A percentile compares a stretch with the other conserved stretches of the same genome.
Conservation (phyloP, 2,888 invertebrate genomes). For the Poecilobothrus nobilitatus region DNA sequence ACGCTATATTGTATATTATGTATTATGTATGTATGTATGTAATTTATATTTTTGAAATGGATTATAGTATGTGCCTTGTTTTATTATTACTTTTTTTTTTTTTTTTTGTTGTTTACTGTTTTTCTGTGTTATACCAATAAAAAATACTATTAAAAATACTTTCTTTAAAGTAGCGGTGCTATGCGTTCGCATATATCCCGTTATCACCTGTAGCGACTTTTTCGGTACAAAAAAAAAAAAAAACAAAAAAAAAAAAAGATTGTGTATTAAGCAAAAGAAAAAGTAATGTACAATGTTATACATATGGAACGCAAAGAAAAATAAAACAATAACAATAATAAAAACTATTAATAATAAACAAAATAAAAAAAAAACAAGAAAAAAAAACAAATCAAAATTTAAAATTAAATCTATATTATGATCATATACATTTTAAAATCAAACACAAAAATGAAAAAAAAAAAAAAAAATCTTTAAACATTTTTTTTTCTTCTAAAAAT, state of each 20-base stretch:
- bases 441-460: too few relatives aligned
- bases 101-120: not conserved
- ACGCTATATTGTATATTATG: not conserved
- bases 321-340: not conserved
- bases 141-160: constrained; percentile 4
- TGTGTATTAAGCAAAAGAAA: too few relatives aligned
- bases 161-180: constrained; percentile 17
- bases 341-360: not conserved
- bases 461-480: too few relatives aligned
- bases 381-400: too few relatives aligned
- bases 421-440: not conserved
- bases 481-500: too few relatives aligned
- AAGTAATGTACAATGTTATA: constrained; percentile 1
- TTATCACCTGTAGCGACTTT: constrained; percentile 19
- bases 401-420: not conserved
- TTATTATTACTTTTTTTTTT: not conserved
- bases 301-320: not conserved
- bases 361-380: too few relatives aligned
- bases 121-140: constrained; percentile 9
- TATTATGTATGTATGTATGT: not conserved
- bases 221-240: not conserved
- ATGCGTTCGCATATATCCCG: constrained; percentile 15
- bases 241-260: too few relatives aligned
- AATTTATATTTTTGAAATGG: too few relatives aligned
- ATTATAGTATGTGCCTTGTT: too few relatives aligned